Conservation (phyloP, 1,140 invertebrate genomes). For the Campoletis sonorensis region DNA sequence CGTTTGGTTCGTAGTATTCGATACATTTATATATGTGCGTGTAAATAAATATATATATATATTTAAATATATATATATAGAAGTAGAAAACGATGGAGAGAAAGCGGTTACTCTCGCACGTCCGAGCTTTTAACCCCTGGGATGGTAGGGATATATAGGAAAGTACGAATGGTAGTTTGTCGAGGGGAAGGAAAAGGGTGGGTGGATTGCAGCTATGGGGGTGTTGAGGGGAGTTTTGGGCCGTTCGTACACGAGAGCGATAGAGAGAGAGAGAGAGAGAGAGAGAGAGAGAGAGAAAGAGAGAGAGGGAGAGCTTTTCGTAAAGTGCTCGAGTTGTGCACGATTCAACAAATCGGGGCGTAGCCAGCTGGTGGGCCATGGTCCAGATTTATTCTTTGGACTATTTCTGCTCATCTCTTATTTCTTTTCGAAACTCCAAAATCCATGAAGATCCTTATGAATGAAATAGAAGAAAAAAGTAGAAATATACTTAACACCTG, state of each 20-base stretch:
- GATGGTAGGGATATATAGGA: slow-evolving; percentile 13
- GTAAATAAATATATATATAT: slow-evolving; percentile 7
- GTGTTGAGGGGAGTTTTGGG: not conserved
- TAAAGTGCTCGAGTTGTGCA: slow-evolving; percentile 39
- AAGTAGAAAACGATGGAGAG: slow-evolving; percentile 31
- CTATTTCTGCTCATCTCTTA: slow-evolving; percentile 5
- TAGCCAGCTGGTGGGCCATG: slow-evolving; percentile 35
- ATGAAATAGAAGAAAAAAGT: not conserved
- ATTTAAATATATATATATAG: not conserved
- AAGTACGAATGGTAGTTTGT: not conserved
- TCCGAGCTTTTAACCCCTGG: slow-evolving; percentile 48
- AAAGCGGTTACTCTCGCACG: slow-evolving; percentile 45
- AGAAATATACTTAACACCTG: not conserved
- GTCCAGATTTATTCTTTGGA: slow-evolving; percentile 52
- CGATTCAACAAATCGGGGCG: slow-evolving; percentile 48
- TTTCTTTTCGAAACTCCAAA: not conserved
- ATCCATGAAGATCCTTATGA: not conserved
- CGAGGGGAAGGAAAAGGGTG: not conserved
- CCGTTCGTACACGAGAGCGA: slow-evolving; percentile 14
- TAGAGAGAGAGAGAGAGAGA: slow-evolving; percentile 1
- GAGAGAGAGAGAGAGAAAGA: not conserved
- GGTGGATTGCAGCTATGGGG: not conserved
- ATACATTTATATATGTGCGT: not conserved
- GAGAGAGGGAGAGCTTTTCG: slow-evolving; percentile 25
- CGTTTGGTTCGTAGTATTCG: not conserved